A percentile compares a stretch with the other conserved stretches of the same genome.
Evolutionary conservation across 1,140 invertebrate genomes (phyloP).

Genomic region (Tyrophagus putrescentiae): DNA sequence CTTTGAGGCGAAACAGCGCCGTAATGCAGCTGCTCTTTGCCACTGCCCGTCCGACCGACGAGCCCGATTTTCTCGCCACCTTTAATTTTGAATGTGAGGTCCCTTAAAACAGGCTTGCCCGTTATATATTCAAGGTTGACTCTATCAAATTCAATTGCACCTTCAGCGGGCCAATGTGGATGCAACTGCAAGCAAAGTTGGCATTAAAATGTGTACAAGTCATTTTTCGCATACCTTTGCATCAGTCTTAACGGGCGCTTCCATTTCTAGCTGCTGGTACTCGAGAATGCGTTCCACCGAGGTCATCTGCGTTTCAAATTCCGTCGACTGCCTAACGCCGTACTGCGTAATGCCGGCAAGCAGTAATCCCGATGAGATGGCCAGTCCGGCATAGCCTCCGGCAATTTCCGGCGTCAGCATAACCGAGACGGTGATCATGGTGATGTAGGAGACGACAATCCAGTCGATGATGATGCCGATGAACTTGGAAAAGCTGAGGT

Average conservation of each 20-base stretch:
- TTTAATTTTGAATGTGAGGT: conserved; percentile 42
- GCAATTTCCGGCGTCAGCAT: background rate
- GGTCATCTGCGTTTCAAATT: conserved; percentile 60
- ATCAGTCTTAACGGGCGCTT: conserved; percentile 16
- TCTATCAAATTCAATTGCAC: conserved; percentile 60
- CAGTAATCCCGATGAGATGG: conserved; percentile 11
- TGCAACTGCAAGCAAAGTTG: too few species aligned
- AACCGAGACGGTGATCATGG: conserved; percentile 37
- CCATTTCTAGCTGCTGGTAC: conserved; percentile 39
- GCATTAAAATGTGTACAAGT: too few species aligned
- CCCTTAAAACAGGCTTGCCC: conserved; percentile 44
- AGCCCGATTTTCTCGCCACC: conserved; percentile 32
- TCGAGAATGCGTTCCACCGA: conserved; percentile 52
- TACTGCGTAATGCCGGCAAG: conserved; percentile 10
- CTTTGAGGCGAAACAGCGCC: conserved; percentile 35
- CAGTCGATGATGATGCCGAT: conserved; percentile 67
- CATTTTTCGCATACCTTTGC: conserved; percentile 5
- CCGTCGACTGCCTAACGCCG: conserved; percentile 60
- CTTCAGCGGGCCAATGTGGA: conserved; percentile 55
- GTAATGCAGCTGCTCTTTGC: conserved; percentile 35
- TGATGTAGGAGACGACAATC: conserved; percentile 53
- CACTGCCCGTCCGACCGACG: conserved; percentile 38
- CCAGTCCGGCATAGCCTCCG: conserved; percentile 17
- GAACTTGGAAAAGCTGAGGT: conserved; percentile 56
- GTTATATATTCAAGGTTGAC: conserved; percentile 56